Evolutionary conservation across 1,140 invertebrate species (phyloP), one percentile per base, ranked within the genome.

Genomic region (silkworm (Bombyx mori)): DNA sequence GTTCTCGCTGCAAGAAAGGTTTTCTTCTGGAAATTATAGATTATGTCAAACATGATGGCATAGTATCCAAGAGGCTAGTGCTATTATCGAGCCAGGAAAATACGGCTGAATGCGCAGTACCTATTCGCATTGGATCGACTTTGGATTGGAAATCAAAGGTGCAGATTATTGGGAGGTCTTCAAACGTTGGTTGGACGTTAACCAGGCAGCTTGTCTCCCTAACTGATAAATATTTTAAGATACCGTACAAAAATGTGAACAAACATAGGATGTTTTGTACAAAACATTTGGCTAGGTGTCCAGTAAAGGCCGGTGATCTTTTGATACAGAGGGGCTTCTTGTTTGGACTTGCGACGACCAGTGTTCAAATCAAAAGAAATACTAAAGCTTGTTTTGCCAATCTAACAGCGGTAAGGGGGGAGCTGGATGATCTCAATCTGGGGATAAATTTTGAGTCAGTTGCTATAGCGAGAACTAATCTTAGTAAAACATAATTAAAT

Each of bases 1-100:
- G 80, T 42, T 73, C 69, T 48, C 64, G 65, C 43, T 86, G 82
- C 68, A 82, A 76, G 60, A 82, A 82, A 69, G 78, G 78, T 12
- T 82, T 82, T 54, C 44, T 70, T 1, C 63, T 82, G 8, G 64
- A 76, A 46, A 48, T 67, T 10, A 57, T 74, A 6, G 76, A 80
- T 22, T 52, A 60, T 4, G 71, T 84, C 49, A 57, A 65, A 7
- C 75, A 80, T 46, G 69, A 72, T 9, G 75, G 70, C 7, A 62
- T 65, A 1, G 51, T 73, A 12, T 77, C 72, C 12, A 81, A 74
- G 47, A 69, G 68, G 49, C 57, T 86, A 35, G 76, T 77, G 6
- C 57, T 86, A 35, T 56, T 86, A 54, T 69, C 65, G n/a, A 75
- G 65, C 12, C 65, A 65, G n/a, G 72, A 75, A 57, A 71, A 74